A percentile compares a stretch with the other conserved stretches of the same genome.
phyloP scores from a whole-genome alignment of 2,888 invertebrate genomes.

The Drosophila hamatofila region DNA sequence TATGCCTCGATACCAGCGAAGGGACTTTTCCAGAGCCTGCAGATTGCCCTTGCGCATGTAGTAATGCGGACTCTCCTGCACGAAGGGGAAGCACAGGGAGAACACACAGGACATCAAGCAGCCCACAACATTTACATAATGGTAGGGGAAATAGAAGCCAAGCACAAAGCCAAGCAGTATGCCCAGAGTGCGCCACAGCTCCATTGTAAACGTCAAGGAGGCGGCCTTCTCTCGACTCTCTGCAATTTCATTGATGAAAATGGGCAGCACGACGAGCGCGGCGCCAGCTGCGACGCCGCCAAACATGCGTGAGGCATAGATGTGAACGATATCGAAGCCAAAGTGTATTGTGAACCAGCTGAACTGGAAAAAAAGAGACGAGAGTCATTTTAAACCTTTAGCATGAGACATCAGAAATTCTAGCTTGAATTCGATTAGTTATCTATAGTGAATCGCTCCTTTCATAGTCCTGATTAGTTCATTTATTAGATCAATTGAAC shows the following conservation, averaged over 20 bases:
- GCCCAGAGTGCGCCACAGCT: constrained; percentile 76
- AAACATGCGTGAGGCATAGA: constrained; percentile 79
- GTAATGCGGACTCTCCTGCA: constrained; percentile 82
- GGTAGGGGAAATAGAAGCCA: constrained; percentile 68
- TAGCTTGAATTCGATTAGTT: background rate
- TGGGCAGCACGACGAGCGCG: constrained; percentile 77
- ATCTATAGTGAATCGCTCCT: background rate
- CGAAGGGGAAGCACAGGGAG: constrained; percentile 79
- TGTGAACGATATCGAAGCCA: constrained; percentile 79
- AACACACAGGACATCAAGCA: constrained; percentile 72
- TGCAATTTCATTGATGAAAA: constrained; percentile 81
- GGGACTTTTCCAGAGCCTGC: constrained; percentile 77
- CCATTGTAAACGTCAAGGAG: constrained; percentile 70
- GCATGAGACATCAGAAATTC: background rate
- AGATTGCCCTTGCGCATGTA: constrained; percentile 70
- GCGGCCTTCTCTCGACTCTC: constrained; percentile 68
- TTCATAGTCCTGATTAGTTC: background rate
- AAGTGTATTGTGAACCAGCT: constrained; percentile 82
- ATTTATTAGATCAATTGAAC: no score
- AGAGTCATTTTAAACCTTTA: background rate
- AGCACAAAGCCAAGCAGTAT: constrained; percentile 74
- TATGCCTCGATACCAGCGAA: constrained; percentile 83
- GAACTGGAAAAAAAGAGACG: constrained; percentile 48
- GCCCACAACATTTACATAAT: constrained; percentile 70
- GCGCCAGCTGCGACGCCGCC: constrained; percentile 80